Conservation (phyloP, 2,113 vertebrate genomes). For the Lutjanus erythropterus region DNA sequence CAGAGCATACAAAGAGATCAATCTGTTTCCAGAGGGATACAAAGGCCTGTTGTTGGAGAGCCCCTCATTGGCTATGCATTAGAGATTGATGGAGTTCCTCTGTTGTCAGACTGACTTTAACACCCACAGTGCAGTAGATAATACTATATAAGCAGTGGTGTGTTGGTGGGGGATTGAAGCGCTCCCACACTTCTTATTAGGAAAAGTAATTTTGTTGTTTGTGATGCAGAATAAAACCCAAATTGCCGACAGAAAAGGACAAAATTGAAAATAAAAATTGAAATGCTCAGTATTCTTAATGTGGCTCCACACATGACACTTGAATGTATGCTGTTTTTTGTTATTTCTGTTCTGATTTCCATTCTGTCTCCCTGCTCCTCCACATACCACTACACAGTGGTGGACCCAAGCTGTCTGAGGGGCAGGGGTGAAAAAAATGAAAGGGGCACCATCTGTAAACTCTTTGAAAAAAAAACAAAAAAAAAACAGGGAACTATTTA, state of each 20-base stretch:
- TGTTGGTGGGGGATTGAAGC: slow-evolving; percentile 14
- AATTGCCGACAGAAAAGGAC: neutral
- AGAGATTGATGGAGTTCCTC: slow-evolving; percentile 68
- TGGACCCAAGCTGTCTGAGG: no score
- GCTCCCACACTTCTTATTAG: slow-evolving; percentile 12
- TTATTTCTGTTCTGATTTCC: neutral
- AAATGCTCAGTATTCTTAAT: neutral
- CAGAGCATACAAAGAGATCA: slow-evolving; percentile 72
- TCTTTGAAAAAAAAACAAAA: no score
- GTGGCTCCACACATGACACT: neutral
- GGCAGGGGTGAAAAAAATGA: no score
- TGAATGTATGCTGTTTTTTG: neutral
- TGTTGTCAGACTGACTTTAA: slow-evolving; percentile 55
- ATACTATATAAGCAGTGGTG: slow-evolving; percentile 19
- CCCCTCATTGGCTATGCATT: slow-evolving; percentile 68
- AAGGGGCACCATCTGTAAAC: no score
- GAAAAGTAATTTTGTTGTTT: slow-evolving; percentile 35
- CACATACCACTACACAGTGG: slow-evolving; percentile 5
- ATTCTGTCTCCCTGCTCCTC: neutral
- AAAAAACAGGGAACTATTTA: no score
- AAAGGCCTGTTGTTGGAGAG: slow-evolving; percentile 52
- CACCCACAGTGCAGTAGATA: slow-evolving; percentile 18
- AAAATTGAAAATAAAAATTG: neutral
- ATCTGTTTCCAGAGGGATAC: slow-evolving; percentile 61
- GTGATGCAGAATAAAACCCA: slow-evolving; percentile 12